Percentiles rank a stretch among this genome's conserved stretches.
Evolutionary conservation across 2,888 invertebrate genomes (phyloP).

Genomic region (Macrosiphum euphorbiae): DNA sequence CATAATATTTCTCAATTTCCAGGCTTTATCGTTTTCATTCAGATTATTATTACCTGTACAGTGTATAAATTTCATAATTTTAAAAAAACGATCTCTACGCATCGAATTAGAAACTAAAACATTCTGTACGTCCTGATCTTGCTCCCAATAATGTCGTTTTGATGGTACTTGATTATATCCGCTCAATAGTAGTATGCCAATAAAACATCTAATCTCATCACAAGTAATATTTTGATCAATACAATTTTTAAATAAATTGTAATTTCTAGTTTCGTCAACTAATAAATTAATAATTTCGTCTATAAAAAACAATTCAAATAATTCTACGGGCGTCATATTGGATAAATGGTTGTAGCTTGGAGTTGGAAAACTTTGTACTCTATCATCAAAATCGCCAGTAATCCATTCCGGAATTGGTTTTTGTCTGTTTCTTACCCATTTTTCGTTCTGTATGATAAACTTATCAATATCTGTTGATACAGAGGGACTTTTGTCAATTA

Average conservation of each 20-base stretch:
- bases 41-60: neutral
- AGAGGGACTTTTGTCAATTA: no score
- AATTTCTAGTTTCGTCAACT: constrained; percentile 28
- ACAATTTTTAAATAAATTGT: constrained; percentile 24
- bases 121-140: neutral
- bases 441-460: neutral
- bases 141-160: constrained; percentile 4
- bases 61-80: constrained; percentile 20
- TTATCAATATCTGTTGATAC: constrained; percentile 2
- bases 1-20: neutral
- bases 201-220: constrained; percentile 11
- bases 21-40: neutral
- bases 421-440: neutral
- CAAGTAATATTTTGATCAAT: constrained; percentile 12
- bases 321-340: constrained; percentile 22
- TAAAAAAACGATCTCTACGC: neutral
- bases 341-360: constrained; percentile 10
- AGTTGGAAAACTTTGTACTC: neutral
- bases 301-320: constrained; percentile 43
- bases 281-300: constrained; percentile 38
- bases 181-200: constrained; percentile 10
- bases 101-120: neutral
- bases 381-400: constrained; percentile 32
- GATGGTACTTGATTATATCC: constrained; percentile 2
- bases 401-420: constrained; percentile 25